Evolutionary conservation across 2,797 vertebrate species (phyloP).

Genomic region (Buphagus erythrorhynchus): DNA sequence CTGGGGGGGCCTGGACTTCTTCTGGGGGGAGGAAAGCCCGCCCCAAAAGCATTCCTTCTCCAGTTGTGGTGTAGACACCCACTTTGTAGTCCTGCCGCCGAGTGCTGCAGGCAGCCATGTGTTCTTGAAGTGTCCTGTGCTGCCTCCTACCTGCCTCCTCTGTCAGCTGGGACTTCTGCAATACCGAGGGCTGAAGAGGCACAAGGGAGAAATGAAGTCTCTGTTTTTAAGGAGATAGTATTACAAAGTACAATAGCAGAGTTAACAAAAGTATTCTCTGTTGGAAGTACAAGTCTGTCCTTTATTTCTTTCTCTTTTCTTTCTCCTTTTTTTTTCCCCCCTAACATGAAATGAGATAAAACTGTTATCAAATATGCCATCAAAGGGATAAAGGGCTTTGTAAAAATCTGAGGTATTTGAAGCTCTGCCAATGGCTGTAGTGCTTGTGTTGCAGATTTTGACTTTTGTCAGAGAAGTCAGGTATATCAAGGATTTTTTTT

Average conservation of each 20-base stretch:
- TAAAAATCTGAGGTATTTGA: conserved; percentile 71
- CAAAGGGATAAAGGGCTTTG: conserved; percentile 70
- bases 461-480: conserved; percentile 28
- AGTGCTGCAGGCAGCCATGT: conserved; percentile 53
- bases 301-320: neutral
- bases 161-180: neutral
- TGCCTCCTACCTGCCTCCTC: conserved; percentile 76
- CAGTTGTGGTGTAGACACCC: neutral
- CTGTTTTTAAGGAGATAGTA: conserved; percentile 31
- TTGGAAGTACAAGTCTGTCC: conserved; percentile 45
- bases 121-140: conserved; percentile 70
- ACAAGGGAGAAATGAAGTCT: neutral
- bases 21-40: neutral
- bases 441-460: conserved; percentile 58
- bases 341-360: conserved; percentile 67
- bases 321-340: neutral
- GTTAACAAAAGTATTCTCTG: conserved; percentile 67
- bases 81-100: neutral
- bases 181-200: neutral
- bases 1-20: neutral
- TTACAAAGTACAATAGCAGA: conserved; percentile 54
- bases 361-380: conserved; percentile 72
- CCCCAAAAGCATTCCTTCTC: neutral
- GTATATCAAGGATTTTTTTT: conserved; percentile 19
- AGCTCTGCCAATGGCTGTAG: conserved; percentile 50